A percentile compares a stretch with the other conserved stretches of the same genome.
Evolutionary conservation across 1,140 invertebrate species (phyloP).

Genomic region (Papilio xuthus): DNA sequence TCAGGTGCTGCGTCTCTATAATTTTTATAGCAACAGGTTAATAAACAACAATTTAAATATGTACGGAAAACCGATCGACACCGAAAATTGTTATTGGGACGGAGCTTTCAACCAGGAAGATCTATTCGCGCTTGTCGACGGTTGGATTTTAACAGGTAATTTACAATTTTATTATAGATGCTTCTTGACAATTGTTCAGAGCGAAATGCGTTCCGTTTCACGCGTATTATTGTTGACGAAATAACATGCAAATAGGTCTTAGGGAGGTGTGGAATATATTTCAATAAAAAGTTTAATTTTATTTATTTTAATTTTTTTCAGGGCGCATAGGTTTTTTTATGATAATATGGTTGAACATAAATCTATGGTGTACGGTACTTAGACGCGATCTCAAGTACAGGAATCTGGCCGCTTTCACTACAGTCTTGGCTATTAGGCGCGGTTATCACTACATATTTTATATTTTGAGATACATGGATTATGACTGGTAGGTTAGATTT

Average conservation of each 20-base stretch:
- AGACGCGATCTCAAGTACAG: constrained; percentile 59
- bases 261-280: too few species aligned
- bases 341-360: constrained; percentile 53
- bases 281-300: not conserved
- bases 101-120: constrained; percentile 9
- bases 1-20: constrained; percentile 21
- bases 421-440: constrained; percentile 50
- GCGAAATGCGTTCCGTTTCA: constrained; percentile 17
- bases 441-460: constrained; percentile 43
- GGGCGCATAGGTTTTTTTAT: constrained; percentile 51
- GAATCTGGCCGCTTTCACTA: constrained; percentile 60
- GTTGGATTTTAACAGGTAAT: constrained; percentile 30
- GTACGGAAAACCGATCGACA: constrained; percentile 8
- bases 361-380: constrained; percentile 53
- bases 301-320: constrained; percentile 48
- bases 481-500: constrained; percentile 25
- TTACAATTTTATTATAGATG: not conserved
- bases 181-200: not conserved
- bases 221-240: not conserved
- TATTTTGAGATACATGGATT: constrained; percentile 33
- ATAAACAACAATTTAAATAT: constrained; percentile 21
- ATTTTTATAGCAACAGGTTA: constrained; percentile 41
- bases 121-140: not conserved
- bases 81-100: constrained; percentile 27
- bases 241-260: not conserved